These are phyloP conservation scores for Chelon auratus DNA, from an alignment of 2,797 vertebrate genomes.

Conservation along the genomic window DNA sequence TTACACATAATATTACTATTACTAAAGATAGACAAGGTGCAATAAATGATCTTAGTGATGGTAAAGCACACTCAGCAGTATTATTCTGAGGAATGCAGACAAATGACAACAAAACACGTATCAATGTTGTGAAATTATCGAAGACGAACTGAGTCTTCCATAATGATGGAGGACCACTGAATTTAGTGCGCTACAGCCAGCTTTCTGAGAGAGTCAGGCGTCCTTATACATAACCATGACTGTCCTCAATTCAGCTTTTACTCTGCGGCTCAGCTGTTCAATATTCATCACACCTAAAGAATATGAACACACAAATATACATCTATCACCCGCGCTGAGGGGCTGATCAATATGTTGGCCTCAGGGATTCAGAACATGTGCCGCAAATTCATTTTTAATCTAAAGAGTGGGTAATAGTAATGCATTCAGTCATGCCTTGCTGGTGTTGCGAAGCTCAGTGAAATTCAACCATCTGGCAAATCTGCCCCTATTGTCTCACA, in stretches of 20 bases:
- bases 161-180: slow-evolving; percentile 57
- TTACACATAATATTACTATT: slow-evolving; percentile 5
- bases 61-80: slow-evolving; percentile 23
- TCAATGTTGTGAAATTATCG: slow-evolving; percentile 40
- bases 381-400: slow-evolving; percentile 85
- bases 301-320: slow-evolving; percentile 85
- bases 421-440: slow-evolving; percentile 80
- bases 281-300: slow-evolving; percentile 84
- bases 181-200: slow-evolving; percentile 58
- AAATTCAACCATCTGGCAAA: slow-evolving; percentile 73
- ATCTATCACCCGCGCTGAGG: slow-evolving; percentile 85
- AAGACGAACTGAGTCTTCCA: slow-evolving; percentile 48
- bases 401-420: slow-evolving; percentile 80
- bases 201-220: slow-evolving; percentile 50
- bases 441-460: slow-evolving; percentile 66
- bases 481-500: slow-evolving; percentile 66
- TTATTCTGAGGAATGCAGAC: slow-evolving; percentile 34
- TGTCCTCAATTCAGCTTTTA: slow-evolving; percentile 65
- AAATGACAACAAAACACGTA: slow-evolving; percentile 29
- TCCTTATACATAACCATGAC: slow-evolving; percentile 75
- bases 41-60: not conserved
- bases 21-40: slow-evolving; percentile 11
- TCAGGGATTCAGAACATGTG: slow-evolving; percentile 79
- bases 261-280: slow-evolving; percentile 75
- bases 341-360: slow-evolving; percentile 81